Conservation (phyloP, 2,888 invertebrate species). For the Athetis lepigone region DNA sequence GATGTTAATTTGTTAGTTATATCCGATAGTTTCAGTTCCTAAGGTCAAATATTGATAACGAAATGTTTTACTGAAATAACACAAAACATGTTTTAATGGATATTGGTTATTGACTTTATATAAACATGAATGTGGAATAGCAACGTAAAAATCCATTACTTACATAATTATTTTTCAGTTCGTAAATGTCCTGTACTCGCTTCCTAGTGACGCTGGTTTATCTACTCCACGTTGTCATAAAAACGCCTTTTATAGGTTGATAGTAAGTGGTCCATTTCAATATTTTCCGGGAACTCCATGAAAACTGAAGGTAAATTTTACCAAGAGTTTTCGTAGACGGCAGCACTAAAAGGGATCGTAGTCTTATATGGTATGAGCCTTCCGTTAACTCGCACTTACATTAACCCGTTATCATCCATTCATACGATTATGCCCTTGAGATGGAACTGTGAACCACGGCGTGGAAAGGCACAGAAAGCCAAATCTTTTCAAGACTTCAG, state of each 20-base stretch:
- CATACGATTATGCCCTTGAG: constrained; percentile 18
- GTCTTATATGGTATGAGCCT: constrained; percentile 1
- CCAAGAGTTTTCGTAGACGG: background rate
- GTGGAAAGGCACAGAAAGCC: background rate
- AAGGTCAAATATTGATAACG: constrained; percentile 50
- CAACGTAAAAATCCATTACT: background rate
- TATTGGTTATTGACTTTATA: background rate
- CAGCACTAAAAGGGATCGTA: background rate
- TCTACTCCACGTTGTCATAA: background rate
- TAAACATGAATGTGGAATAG: background rate
- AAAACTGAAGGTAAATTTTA: background rate
- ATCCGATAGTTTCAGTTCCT: constrained; percentile 34
- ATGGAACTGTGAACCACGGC: background rate
- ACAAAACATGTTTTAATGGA: constrained; percentile 11
- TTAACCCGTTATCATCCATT: constrained; percentile 21
- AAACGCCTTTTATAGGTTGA: background rate
- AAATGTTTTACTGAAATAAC: constrained; percentile 19
- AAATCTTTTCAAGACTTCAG: background rate
- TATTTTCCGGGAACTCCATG: background rate
- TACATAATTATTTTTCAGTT: background rate
- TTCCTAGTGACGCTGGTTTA: background rate
- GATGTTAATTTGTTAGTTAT: constrained; percentile 43
- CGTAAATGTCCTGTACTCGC: background rate
- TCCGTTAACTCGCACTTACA: constrained; percentile 9
- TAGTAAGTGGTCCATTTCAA: background rate